Evolutionary conservation across 2,113 vertebrate genomes (phyloP).

Genomic region (Dolichotis patagonum): DNA sequence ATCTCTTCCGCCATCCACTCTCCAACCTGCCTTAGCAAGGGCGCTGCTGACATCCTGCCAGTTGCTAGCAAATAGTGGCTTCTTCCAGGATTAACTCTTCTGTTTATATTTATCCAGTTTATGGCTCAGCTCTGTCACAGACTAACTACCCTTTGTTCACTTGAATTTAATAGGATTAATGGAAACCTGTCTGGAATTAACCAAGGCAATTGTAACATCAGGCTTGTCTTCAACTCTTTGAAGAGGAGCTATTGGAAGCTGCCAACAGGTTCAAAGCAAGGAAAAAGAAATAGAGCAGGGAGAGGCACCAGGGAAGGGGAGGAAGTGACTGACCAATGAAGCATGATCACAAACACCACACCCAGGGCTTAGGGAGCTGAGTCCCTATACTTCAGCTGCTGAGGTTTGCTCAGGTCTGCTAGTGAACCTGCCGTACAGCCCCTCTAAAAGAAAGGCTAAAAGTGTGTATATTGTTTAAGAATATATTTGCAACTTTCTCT

Average conservation of each 20-base stretch:
- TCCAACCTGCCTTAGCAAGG: background rate
- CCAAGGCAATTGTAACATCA: conserved; percentile 5
- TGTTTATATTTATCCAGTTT: conserved; percentile 73
- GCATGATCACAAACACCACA: background rate
- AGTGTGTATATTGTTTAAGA: background rate
- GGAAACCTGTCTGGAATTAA: conserved; percentile 73
- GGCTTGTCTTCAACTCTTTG: conserved; percentile 64
- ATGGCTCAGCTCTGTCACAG: conserved; percentile 61
- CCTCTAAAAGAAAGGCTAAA: background rate
- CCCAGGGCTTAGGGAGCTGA: background rate
- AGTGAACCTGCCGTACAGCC: background rate
- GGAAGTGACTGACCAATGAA: background rate
- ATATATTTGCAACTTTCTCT: background rate
- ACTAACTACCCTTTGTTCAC: conserved; percentile 75
- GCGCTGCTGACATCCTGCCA: conserved; percentile 48
- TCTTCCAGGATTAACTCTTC: conserved; percentile 55
- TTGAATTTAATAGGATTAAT: conserved; percentile 72
- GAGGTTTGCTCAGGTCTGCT: background rate
- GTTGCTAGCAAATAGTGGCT: conserved; percentile 1
- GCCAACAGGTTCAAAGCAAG: conserved; percentile 63
- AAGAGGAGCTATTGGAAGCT: background rate
- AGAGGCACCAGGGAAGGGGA: background rate
- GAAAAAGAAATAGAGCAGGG: background rate
- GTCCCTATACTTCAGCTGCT: background rate
- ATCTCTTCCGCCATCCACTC: background rate